Evolutionary conservation across 1,140 invertebrate genomes (phyloP), one percentile per base, ranked within the genome.

Genomic region (Eubasilissa regina): DNA sequence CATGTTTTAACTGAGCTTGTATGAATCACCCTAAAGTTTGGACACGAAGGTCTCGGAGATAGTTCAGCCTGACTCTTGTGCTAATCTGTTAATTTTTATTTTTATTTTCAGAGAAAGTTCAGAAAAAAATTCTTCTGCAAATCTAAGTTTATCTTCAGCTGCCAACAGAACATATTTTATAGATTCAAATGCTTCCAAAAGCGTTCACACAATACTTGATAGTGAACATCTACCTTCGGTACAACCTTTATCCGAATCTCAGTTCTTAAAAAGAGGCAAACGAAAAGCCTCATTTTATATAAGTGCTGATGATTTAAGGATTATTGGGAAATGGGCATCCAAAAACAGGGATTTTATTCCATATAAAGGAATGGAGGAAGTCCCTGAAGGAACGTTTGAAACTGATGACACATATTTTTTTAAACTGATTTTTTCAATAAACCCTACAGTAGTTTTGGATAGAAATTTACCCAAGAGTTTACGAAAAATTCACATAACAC

Each of bases 301-400:
- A 15, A 9, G 17, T 15, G n/a, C 17, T 0, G 70, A 78, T 9
- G 45, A 45, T 12, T 74, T 78, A 44, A 19, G 15, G 12, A 21
- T 51, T 45, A 78, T 78, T 51, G 77, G 70, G 44, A 58, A 60
- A 44, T 78, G 77, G 77, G 77, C 45, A 11, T 43, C 35, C 1
- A 17, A 51, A 15, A 73, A 78, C 51, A 78, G 43, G 35, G 68
- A 73, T 48, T 78, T 73, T 62, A 60, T 78, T 12, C 48, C 64
- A 11, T 78, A 78, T 17, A 78, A 78, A 19, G 76, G 77, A 15
- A 73, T 73, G 53, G 12, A 10, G 11, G 17, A 15, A 43, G 68
- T 78, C 4, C 70, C 77, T 7, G 68, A 78, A 17, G 77, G 77
- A 13, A 60, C 17, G 17, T 78, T 73, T 51, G 70, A 78, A 74